Conservation (phyloP, 2,888 invertebrate genomes). For the Cephus pygmeus region DNA sequence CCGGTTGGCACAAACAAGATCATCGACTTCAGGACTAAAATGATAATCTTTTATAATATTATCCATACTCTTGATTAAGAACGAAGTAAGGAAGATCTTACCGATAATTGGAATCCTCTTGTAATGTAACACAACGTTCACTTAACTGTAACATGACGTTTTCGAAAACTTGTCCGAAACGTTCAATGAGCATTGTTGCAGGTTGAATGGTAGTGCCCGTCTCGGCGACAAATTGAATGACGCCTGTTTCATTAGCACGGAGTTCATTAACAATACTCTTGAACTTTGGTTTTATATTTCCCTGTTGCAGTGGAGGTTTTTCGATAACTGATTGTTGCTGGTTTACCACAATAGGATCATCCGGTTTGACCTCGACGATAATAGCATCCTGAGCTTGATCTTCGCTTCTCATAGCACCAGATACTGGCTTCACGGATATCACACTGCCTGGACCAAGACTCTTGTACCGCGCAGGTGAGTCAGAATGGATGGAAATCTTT, state of each 20-base stretch:
- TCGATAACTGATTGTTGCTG: background rate
- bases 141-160: background rate
- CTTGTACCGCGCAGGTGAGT: slow-evolving; percentile 13
- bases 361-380: background rate
- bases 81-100: background rate
- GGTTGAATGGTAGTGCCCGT: background rate
- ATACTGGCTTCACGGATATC: slow-evolving; percentile 32
- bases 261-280: slow-evolving; percentile 21
- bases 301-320: background rate
- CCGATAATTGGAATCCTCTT: background rate
- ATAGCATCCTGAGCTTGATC: background rate
- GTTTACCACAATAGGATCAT: background rate
- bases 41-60: background rate
- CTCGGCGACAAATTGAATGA: background rate
- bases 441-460: slow-evolving; percentile 20
- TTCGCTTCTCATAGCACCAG: background rate
- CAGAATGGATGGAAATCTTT: slow-evolving; percentile 13
- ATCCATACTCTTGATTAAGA: background rate
- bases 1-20: slow-evolving; percentile 45
- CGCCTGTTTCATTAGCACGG: background rate
- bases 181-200: background rate
- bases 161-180: background rate
- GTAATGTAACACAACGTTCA: background rate
- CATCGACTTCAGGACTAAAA: slow-evolving; percentile 42
- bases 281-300: slow-evolving; percentile 11